phyloP scores from a whole-genome alignment of 2,888 invertebrate genomes.

The Protodeltote pygarga region DNA sequence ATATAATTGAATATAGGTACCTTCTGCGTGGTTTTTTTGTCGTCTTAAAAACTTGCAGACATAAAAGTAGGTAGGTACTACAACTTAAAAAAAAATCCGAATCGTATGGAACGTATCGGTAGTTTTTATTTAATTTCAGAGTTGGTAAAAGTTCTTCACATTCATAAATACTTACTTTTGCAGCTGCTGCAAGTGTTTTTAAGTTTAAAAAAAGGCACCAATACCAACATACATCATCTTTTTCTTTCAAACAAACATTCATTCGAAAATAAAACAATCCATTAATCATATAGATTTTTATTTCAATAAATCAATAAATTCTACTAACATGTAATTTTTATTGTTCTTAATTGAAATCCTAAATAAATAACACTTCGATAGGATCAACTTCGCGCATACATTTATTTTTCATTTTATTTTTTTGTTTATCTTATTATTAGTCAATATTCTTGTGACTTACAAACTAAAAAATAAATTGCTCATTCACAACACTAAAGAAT shows the following conservation, averaged over 20 bases:
- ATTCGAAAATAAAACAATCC: constrained; percentile 6
- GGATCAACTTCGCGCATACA: constrained; percentile 51
- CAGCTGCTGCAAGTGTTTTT: too few species aligned
- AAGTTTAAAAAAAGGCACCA: too few species aligned
- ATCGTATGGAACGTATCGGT: too few species aligned
- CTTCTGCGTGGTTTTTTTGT: too few species aligned
- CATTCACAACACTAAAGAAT: constrained; percentile 56
- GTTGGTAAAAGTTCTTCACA: too few species aligned
- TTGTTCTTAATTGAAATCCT: constrained; percentile 52
- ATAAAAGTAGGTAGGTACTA: too few species aligned
- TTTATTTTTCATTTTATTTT: constrained; percentile 29
- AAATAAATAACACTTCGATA: constrained; percentile 63
- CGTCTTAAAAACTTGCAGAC: too few species aligned
- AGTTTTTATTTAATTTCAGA: too few species aligned
- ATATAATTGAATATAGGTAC: too few species aligned
- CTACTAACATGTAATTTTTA: constrained; percentile 58
- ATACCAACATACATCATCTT: not conserved
- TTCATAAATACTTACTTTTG: too few species aligned
- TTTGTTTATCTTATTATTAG: constrained; percentile 27
- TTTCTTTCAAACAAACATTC: not conserved
- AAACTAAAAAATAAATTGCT: constrained; percentile 52
- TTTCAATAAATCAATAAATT: constrained; percentile 69
- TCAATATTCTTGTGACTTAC: constrained; percentile 39
- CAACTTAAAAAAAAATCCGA: too few species aligned
- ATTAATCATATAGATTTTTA: constrained; percentile 43